phyloP scores from a whole-genome alignment of 1,140 invertebrate species.

The Leptinotarsa lineolata region DNA sequence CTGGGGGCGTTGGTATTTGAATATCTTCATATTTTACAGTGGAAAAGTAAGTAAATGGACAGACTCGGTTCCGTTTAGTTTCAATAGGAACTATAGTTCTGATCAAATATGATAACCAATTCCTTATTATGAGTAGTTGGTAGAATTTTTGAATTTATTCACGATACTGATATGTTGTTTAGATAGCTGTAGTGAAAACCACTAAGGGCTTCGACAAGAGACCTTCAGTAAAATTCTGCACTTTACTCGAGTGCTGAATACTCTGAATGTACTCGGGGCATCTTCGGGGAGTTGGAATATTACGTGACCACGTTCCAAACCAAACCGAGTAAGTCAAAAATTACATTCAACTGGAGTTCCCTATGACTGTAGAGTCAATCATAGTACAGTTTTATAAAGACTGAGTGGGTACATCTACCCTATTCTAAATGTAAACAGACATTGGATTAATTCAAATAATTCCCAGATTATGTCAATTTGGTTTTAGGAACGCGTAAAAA shows the following conservation, averaged over 20 bases:
- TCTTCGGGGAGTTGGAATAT: too few species aligned
- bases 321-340: too few species aligned
- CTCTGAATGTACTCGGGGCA: too few species aligned
- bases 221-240: neutral
- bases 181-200: constrained; percentile 30
- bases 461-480: too few species aligned
- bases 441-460: too few species aligned
- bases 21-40: neutral
- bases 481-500: too few species aligned
- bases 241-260: neutral
- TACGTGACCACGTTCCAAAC: too few species aligned
- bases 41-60: constrained; percentile 9
- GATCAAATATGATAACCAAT: constrained; percentile 40
- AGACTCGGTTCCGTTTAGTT: neutral
- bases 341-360: too few species aligned
- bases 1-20: neutral
- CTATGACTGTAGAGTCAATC: too few species aligned
- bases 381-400: too few species aligned
- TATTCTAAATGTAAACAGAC: too few species aligned
- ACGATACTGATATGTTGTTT: constrained; percentile 32
- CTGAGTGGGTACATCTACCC: too few species aligned
- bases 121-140: constrained; percentile 46
- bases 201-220: constrained; percentile 9
- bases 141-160: constrained; percentile 50
- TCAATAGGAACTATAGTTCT: constrained; percentile 38